phyloP scores from a whole-genome alignment of 2,888 invertebrate genomes.

The Drepana falcataria region DNA sequence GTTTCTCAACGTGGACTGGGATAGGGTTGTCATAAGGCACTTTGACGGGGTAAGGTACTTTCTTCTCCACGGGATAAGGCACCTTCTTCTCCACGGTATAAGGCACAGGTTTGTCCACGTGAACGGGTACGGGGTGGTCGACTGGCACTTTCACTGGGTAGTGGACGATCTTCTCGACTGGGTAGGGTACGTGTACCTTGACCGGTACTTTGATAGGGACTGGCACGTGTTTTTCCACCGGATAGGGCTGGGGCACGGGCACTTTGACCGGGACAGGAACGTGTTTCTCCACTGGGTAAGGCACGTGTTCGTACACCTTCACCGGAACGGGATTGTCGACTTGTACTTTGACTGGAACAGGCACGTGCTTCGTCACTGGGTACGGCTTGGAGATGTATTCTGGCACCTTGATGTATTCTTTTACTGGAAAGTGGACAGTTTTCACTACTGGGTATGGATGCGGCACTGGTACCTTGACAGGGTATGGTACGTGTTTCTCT shows the following conservation, averaged over 20 bases:
- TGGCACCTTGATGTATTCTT: conserved; percentile 82
- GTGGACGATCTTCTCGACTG: conserved; percentile 85
- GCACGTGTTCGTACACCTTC: conserved; percentile 78
- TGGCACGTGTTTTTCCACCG: conserved; percentile 84
- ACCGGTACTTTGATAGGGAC: conserved; percentile 83
- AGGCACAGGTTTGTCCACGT: conserved; percentile 83
- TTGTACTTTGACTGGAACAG: conserved; percentile 82
- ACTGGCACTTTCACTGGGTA: conserved; percentile 84
- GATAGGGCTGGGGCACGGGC: conserved; percentile 84
- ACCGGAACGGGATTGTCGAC: conserved; percentile 84
- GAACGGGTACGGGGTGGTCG: conserved; percentile 84
- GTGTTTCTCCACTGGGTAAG: conserved; percentile 85
- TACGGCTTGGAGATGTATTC: conserved; percentile 83
- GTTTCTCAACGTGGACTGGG: conserved; percentile 87
- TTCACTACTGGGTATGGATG: conserved; percentile 85
- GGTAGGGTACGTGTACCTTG: conserved; percentile 85
- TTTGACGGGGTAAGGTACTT: conserved; percentile 84
- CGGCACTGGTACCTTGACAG: conserved; percentile 84
- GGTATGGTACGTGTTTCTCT: conserved; percentile 81
- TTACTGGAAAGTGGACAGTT: conserved; percentile 82
- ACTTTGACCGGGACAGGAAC: conserved; percentile 84
- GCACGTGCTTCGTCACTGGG: conserved; percentile 83
- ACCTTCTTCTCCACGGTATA: conserved; percentile 86
- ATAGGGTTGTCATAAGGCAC: conserved; percentile 83
- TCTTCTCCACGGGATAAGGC: conserved; percentile 85